Evolutionary conservation across 1,140 invertebrate species (phyloP), one percentile per base, ranked within the genome.

Genomic region (Ptiloglossa arizonensis): DNA sequence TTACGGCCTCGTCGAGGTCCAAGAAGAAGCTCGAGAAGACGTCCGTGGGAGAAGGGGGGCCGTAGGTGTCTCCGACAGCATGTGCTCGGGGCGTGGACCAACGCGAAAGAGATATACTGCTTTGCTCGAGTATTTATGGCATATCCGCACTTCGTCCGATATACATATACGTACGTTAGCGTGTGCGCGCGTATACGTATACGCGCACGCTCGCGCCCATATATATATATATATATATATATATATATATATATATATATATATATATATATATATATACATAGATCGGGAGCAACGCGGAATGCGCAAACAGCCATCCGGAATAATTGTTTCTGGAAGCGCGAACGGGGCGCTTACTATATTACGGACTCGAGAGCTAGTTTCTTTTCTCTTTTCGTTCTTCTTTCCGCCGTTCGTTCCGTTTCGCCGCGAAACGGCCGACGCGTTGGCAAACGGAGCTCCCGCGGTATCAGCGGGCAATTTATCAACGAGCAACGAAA

Each of bases 51-150:
- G 54, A 29, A 48, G 52, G 59, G 72, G 68, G 76, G n/a, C 67
- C 71, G 81, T 67, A 86, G 80, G 80, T 86, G 80, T 54, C 82
- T 82, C 83, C 85, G 88, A 89, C 86, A 90, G 91, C 90, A 92
- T 91, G 91, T 91, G 91, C 91, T 91, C 78, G 85, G 91, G 91
- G 91, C 91, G 91, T 90, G 89, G 89, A 91, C 87, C 89, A 89
- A 89, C 85, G 84, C 89, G 91, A 92, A 92, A 89, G 90, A 92
- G 91, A 92, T 91, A 91, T 92, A 92, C 90, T 89, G 90, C 89
- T 82, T 90, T 83, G 85, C 82, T 69, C 81, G 89, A 90, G 90
- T 92, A 92, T 92, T 92, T 92, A 92, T 90, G 91, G 90, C 89
- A 88, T 92, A 92, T 92, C 87, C 89, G 88, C 88, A 90, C 90